Evolutionary conservation across 2,888 invertebrate genomes (phyloP).

Genomic region (Melieria picta): DNA sequence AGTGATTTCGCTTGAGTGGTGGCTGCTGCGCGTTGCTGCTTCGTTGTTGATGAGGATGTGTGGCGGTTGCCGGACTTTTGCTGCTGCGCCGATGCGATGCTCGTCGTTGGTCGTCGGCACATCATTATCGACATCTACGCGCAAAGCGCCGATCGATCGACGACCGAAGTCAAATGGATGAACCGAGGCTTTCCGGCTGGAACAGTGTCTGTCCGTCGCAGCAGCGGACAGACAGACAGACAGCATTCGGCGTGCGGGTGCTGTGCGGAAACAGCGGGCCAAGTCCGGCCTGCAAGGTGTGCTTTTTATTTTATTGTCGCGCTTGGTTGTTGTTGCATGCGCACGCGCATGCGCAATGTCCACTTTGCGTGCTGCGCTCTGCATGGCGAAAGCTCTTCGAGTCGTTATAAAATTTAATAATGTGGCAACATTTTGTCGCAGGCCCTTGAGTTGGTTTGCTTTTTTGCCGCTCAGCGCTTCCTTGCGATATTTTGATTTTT

Average conservation of each 20-base stretch:
- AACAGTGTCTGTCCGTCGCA: neutral
- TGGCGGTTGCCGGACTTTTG: neutral
- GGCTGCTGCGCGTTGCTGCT: too few relatives aligned
- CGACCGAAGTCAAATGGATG: too few relatives aligned
- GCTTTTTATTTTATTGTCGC: constrained; percentile 40
- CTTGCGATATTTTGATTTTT: neutral
- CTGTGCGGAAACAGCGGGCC: neutral
- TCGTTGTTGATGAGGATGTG: constrained; percentile 3
- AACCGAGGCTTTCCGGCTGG: too few relatives aligned
- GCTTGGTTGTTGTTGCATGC: constrained; percentile 18
- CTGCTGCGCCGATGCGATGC: neutral
- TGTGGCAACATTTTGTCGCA: constrained; percentile 39
- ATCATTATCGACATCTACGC: constrained; percentile 21
- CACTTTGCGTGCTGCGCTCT: constrained; percentile 1
- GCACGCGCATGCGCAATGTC: neutral
- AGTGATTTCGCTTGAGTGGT: too few relatives aligned
- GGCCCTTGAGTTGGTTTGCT: constrained; percentile 24
- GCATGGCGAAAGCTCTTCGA: constrained; percentile 16
- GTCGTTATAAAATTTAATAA: constrained; percentile 40
- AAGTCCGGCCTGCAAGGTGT: constrained; percentile 23
- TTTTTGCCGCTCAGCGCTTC: neutral
- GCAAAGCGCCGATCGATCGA: too few relatives aligned
- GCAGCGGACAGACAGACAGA: neutral
- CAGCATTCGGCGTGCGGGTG: neutral
- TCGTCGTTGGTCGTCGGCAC: constrained; percentile 12